Evolutionary conservation across 92 coral and sea anemone species (phyloP), one percentile per base, ranked within the genome.

Genomic region (Phymanthus crucifer): DNA sequence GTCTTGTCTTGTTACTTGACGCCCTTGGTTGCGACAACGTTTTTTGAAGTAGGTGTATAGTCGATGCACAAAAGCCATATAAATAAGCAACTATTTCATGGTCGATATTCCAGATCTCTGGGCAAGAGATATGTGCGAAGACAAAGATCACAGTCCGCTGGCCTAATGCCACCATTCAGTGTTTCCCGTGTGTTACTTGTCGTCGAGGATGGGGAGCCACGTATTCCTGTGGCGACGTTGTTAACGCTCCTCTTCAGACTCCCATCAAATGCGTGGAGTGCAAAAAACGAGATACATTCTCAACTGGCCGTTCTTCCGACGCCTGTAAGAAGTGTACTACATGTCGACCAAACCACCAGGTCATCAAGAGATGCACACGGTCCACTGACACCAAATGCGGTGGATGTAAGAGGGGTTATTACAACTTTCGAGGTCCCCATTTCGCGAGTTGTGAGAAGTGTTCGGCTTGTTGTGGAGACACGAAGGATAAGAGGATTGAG

Each of bases 171-270:
- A 45, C 34, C 24, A 73, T 34, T 7, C 1, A 43, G 45, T 85
- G 89, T 11, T 10, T 65, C 17, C 81, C 73, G 0, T 85, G 89
- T 56, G 81, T 76, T 2, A 43, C 66, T 6, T 80, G 85, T 67
- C 73, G 56, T 33, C 36, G 50, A 43, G 82, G 81, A 19, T 40
- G 69, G 34, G 66, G 82, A 32, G 68, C 81, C 10, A 79, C 85
- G 12, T 73, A 79, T 14, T 58, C 89, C 18, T 85, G 89, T 54
- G 89, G 89, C 8, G 75, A 52, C 7, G 65, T 79, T 32, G 66
- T 80, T 12, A 45, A 73, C 6, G 31, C 61, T 24, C 57, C 57
- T 40, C 35, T 43, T 33, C 40, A 56, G 18, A 80, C 78, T 13
- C 77, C 85, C 2, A 54, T 85, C 50, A 54, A 80, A 38, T 85